A percentile compares a stretch with the other conserved stretches of the same genome.
Evolutionary conservation across 2,888 invertebrate genomes (phyloP).

Genomic region (Liposcelis brunnea): DNA sequence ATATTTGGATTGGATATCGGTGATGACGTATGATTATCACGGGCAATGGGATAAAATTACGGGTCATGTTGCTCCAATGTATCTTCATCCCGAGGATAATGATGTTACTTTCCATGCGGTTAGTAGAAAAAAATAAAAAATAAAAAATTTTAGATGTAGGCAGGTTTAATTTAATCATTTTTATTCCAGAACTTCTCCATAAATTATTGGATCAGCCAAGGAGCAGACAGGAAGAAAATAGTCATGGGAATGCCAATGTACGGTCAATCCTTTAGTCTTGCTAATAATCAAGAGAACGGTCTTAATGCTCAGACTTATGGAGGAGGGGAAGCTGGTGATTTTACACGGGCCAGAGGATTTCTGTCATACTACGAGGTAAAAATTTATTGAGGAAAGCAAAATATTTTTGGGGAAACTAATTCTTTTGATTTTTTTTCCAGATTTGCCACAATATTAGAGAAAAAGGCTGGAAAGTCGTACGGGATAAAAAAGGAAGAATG

Average conservation of each 20-base stretch:
- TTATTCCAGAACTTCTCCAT: conserved; percentile 61
- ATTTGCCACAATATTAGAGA: conserved; percentile 63
- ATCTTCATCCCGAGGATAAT: conserved; percentile 51
- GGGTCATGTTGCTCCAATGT: conserved; percentile 80
- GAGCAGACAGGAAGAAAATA: conserved; percentile 59
- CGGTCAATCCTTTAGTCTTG: conserved; percentile 72
- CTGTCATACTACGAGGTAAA: conserved; percentile 70
- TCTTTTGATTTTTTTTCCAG: conserved; percentile 26
- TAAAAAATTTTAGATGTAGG: background rate
- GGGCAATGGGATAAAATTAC: conserved; percentile 85
- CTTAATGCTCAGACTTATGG: conserved; percentile 66
- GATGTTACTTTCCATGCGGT: conserved; percentile 64
- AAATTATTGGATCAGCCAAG: conserved; percentile 68
- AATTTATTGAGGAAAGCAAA: background rate
- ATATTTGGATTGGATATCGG: conserved; percentile 75
- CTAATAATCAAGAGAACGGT: conserved; percentile 42
- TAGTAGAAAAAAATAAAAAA: conserved; percentile 23
- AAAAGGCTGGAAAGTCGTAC: conserved; percentile 58
- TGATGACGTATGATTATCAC: conserved; percentile 84
- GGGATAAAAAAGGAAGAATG: conserved; percentile 63
- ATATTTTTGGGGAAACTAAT: background rate
- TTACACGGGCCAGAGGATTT: conserved; percentile 73
- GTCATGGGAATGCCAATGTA: conserved; percentile 80
- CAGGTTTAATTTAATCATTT: conserved; percentile 8
- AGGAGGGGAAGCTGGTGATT: conserved; percentile 77